A percentile compares a stretch with the other conserved stretches of the same genome.
phyloP scores from a whole-genome alignment of 2,113 vertebrate species.

The Paratilapia polleni region DNA sequence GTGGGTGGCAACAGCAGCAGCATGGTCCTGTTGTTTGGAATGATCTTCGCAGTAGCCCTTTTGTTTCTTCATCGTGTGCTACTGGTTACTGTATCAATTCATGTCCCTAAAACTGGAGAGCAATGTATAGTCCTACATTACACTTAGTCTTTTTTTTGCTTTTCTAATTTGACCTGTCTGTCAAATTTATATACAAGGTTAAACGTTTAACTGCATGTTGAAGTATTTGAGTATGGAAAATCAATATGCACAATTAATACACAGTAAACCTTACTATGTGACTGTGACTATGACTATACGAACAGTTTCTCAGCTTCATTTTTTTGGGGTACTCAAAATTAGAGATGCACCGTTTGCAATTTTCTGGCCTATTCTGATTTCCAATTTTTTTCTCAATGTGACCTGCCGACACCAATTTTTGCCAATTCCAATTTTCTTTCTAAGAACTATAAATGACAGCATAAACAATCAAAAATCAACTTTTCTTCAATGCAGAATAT shows the following conservation, averaged over 20 bases:
- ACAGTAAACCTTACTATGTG: not conserved
- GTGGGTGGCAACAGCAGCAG: conserved; percentile 12
- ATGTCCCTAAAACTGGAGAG: not conserved
- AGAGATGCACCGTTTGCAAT: too few species aligned
- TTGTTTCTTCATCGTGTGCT: not conserved
- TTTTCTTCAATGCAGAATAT: not conserved
- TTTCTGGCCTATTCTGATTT: too few species aligned
- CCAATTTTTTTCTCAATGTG: not conserved
- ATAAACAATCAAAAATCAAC: not conserved
- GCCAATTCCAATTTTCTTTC: not conserved
- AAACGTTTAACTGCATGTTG: conserved; percentile 1
- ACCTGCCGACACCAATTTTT: rapidly evolving
- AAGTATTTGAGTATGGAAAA: not conserved
- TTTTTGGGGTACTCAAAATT: not conserved
- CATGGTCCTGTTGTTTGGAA: not conserved
- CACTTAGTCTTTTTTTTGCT: not conserved
- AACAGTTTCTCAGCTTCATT: not conserved
- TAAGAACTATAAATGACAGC: rapidly evolving
- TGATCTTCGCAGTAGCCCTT: not conserved
- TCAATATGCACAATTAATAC: not conserved
- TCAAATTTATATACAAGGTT: conserved; percentile 41
- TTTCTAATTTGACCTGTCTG: conserved; percentile 21
- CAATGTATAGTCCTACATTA: not conserved
- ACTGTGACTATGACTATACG: too few species aligned
- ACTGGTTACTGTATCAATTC: not conserved